These are phyloP conservation scores for Nasonia oneida DNA, from an alignment of 2,888 invertebrate species.

Conservation along the genomic window DNA sequence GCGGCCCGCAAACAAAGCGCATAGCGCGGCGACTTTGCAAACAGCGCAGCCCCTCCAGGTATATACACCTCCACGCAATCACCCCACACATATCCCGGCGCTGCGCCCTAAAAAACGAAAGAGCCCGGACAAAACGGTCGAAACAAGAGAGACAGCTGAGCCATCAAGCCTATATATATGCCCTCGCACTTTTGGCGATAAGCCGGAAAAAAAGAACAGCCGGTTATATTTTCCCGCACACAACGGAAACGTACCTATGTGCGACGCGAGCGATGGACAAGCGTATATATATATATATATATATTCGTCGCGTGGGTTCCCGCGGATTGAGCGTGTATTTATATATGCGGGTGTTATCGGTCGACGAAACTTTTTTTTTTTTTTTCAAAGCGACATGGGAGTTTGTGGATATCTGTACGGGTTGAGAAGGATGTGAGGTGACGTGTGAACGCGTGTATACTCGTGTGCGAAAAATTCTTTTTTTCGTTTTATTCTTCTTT, in stretches of 20 bases:
- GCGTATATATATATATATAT: background rate
- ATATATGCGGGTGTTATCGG: constrained; percentile 47
- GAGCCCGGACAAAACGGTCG: constrained; percentile 8
- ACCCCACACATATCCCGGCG: background rate
- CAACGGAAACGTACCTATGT: background rate
- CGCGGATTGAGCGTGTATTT: constrained; percentile 7
- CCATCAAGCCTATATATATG: constrained; percentile 25
- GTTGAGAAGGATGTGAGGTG: background rate
- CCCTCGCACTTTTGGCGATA: constrained; percentile 36
- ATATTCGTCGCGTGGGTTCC: constrained; percentile 23
- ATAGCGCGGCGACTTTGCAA: background rate
- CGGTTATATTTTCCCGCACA: constrained; percentile 5
- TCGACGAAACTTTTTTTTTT: background rate
- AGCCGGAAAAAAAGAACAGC: constrained; percentile 12
- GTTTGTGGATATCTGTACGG: background rate
- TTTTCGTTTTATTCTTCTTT: too few species aligned
- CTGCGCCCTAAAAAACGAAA: background rate
- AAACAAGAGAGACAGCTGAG: constrained; percentile 43
- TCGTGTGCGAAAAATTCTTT: too few species aligned
- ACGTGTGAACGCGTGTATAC: too few species aligned
- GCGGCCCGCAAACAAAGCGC: background rate
- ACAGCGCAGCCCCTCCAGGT: background rate
- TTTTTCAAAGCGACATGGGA: background rate
- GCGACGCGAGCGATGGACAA: background rate
- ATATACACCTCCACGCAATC: background rate